These are phyloP conservation scores for Bombus huntii DNA, from an alignment of 1,140 invertebrate genomes.

Conservation along the genomic window DNA sequence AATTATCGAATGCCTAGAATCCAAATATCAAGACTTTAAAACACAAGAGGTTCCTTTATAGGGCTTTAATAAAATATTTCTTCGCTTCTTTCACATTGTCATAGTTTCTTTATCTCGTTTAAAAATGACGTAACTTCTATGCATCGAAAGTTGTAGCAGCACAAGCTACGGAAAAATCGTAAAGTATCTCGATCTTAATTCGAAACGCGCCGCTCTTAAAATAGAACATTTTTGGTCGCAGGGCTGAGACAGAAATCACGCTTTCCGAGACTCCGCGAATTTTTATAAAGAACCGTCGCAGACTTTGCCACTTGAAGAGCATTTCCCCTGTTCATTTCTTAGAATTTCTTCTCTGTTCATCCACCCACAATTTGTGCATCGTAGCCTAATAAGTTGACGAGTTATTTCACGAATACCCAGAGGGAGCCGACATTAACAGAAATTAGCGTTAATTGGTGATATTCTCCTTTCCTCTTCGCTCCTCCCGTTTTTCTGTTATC, in stretches of 20 bases:
- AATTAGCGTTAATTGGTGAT: slow-evolving; percentile 81
- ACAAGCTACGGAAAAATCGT: slow-evolving; percentile 16
- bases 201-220: slow-evolving; percentile 27
- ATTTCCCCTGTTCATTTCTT: neutral
- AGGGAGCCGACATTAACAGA: slow-evolving; percentile 76
- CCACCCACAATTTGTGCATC: slow-evolving; percentile 47
- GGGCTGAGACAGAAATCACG: neutral
- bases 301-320: neutral
- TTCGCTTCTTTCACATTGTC: neutral
- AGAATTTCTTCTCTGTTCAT: neutral
- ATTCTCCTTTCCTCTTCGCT: slow-evolving; percentile 38
- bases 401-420: slow-evolving; percentile 66
- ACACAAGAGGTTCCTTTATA: neutral
- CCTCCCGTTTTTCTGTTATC: slow-evolving; percentile 9
- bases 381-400: slow-evolving; percentile 50
- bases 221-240: slow-evolving; percentile 27
- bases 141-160: neutral
- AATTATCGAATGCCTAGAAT: slow-evolving; percentile 10
- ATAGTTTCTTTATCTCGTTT: neutral
- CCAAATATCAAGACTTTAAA: slow-evolving; percentile 11
- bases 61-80: neutral
- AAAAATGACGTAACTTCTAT: neutral
- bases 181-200: slow-evolving; percentile 24
- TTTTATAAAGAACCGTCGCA: slow-evolving; percentile 1
- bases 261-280: neutral